These are phyloP conservation scores for Epinephelus coioides DNA, from an alignment of 2,797 vertebrate species.

Conservation along the genomic window DNA sequence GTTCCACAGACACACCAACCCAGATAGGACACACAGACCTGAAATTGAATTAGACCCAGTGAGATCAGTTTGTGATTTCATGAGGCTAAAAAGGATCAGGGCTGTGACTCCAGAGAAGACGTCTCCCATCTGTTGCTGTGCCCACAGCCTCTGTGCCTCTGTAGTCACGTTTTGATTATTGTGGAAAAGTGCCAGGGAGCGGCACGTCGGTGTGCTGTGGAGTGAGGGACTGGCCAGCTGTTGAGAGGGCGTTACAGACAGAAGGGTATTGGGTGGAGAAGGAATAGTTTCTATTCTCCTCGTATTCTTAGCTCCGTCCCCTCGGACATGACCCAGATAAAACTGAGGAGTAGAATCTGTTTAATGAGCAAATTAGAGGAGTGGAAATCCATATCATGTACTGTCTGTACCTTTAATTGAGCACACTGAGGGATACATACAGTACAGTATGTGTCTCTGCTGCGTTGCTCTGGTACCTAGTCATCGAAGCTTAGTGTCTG, in stretches of 20 bases:
- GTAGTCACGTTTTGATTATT: slow-evolving; percentile 40
- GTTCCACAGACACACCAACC: slow-evolving; percentile 52
- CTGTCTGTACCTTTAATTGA: slow-evolving; percentile 14
- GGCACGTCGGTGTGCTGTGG: slow-evolving; percentile 8
- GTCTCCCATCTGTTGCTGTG: slow-evolving; percentile 71
- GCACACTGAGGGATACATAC: slow-evolving; percentile 20
- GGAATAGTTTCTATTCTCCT: slow-evolving; percentile 28
- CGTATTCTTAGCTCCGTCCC: slow-evolving; percentile 28
- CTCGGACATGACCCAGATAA: slow-evolving; percentile 52
- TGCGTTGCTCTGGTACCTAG: neutral
- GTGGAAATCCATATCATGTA: slow-evolving; percentile 41
- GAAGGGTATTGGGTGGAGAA: slow-evolving; percentile 5
- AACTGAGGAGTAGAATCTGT: slow-evolving; percentile 24
- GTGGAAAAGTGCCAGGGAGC: slow-evolving; percentile 38
- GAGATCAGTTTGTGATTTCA: slow-evolving; percentile 65
- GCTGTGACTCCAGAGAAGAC: slow-evolving; percentile 45
- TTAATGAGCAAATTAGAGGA: slow-evolving; percentile 43
- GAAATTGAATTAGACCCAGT: slow-evolving; percentile 62
- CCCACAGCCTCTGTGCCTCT: neutral
- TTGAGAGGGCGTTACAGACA: slow-evolving; percentile 26
- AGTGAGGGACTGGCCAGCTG: slow-evolving; percentile 63
- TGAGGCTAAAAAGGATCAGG: slow-evolving; percentile 61
- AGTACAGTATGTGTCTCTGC: neutral
- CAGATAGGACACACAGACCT: slow-evolving; percentile 48
- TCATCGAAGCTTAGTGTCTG: neutral